A percentile compares a stretch with the other conserved stretches of the same genome.
phyloP scores from a whole-genome alignment of 1,140 invertebrate genomes.

The Drosophila nasuta region DNA sequence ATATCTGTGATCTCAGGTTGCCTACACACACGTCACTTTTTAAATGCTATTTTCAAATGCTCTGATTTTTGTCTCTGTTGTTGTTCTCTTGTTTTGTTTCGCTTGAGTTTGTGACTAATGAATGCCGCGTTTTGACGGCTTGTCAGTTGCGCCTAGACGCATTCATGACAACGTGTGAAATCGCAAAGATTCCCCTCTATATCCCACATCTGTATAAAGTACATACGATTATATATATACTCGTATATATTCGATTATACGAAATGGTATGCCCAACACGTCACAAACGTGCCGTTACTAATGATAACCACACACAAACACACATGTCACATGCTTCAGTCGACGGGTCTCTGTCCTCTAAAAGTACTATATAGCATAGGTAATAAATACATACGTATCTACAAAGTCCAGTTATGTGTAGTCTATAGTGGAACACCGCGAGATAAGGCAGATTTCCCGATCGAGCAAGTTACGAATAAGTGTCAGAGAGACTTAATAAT shows the following conservation, averaged over 20 bases:
- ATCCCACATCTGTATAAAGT: background rate
- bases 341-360: slow-evolving; percentile 16
- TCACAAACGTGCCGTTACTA: slow-evolving; percentile 66
- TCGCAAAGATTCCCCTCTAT: slow-evolving; percentile 19
- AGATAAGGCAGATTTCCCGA: slow-evolving; percentile 7
- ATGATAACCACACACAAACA: slow-evolving; percentile 55
- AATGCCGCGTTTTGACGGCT: slow-evolving; percentile 61
- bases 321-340: slow-evolving; percentile 43
- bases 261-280: slow-evolving; percentile 23
- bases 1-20: slow-evolving; percentile 43
- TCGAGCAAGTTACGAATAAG: background rate
- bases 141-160: slow-evolving; percentile 51
- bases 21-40: slow-evolving; percentile 26
- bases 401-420: too few relatives aligned
- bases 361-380: slow-evolving; percentile 5
- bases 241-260: background rate
- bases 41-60: slow-evolving; percentile 28
- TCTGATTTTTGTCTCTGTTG: slow-evolving; percentile 14
- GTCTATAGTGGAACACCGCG: too few relatives aligned
- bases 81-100: background rate
- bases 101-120: slow-evolving; percentile 64
- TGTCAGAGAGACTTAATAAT: background rate
- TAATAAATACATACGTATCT: too few relatives aligned
- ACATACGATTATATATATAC: background rate
- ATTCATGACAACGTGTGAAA: slow-evolving; percentile 63